A percentile compares a stretch with the other conserved stretches of the same genome.
phyloP scores from a whole-genome alignment of 2,113 vertebrate genomes.

The Phyllostomus discolor region DNA sequence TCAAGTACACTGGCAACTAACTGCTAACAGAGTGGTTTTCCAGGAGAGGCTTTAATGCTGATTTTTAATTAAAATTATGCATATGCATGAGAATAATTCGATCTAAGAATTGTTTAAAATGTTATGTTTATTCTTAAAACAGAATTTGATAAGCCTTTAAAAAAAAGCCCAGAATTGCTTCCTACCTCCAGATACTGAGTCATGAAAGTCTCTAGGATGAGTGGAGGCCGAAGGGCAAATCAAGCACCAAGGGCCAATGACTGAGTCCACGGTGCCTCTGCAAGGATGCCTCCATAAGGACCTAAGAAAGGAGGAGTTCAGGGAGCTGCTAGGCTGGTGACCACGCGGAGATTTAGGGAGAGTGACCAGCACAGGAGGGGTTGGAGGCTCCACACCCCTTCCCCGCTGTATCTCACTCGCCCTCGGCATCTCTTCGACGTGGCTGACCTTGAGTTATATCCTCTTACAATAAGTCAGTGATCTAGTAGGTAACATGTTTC shows the following conservation, averaged over 20 bases:
- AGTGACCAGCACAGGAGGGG: accelerated
- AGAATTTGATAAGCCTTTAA: not conserved
- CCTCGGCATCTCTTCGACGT: not conserved
- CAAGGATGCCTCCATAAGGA: not conserved
- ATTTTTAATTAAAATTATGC: constrained; percentile 31
- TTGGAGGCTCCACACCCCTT: not conserved
- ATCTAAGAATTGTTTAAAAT: not conserved
- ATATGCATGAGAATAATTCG: not conserved
- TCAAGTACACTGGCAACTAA: not conserved
- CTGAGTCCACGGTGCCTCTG: not conserved
- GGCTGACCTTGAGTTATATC: not conserved
- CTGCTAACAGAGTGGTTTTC: not conserved
- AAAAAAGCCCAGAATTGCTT: not conserved
- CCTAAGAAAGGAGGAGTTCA: accelerated
- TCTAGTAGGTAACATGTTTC: not conserved
- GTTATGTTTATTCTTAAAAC: not conserved
- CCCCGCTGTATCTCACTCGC: too few species aligned
- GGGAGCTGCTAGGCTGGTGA: not conserved
- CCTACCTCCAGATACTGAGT: not conserved
- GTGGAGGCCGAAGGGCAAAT: not conserved
- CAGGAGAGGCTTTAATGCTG: not conserved
- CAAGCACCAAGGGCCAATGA: not conserved
- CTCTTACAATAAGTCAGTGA: not conserved
- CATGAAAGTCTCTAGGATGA: not conserved
- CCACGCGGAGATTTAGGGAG: not conserved